Percentiles rank a stretch among this genome's conserved stretches.
These are phyloP conservation scores for Acanthosepion lycidas DNA, from an alignment of 2,888 invertebrate species.

Conservation along the genomic window DNA sequence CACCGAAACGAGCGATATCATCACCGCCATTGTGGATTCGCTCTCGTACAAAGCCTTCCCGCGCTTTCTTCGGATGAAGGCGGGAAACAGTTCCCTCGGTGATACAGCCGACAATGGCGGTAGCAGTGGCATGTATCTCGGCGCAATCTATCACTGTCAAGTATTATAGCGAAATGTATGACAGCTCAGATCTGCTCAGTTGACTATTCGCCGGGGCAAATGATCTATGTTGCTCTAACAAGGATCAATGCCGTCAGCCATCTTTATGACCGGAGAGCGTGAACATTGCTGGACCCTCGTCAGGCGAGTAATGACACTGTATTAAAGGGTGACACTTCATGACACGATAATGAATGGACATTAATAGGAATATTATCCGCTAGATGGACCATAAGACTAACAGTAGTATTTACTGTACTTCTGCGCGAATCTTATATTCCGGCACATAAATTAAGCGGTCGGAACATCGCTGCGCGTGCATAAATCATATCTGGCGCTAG, in stretches of 20 bases:
- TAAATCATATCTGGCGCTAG: background rate
- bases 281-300: background rate
- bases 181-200: background rate
- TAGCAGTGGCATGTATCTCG: slow-evolving; percentile 17
- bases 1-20: no score
- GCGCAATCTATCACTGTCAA: slow-evolving; percentile 9
- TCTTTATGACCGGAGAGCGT: background rate
- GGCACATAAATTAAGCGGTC: background rate
- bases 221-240: background rate
- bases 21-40: no score
- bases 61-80: background rate
- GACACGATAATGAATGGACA: slow-evolving; percentile 22
- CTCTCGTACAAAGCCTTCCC: background rate
- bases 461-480: background rate
- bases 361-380: slow-evolving; percentile 33
- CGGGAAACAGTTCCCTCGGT: background rate
- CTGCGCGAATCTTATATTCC: background rate
- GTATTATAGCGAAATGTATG: slow-evolving; percentile 20
- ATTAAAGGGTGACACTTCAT: background rate
- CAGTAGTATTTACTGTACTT: background rate
- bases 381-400: slow-evolving; percentile 10
- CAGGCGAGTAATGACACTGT: slow-evolving; percentile 12
- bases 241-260: background rate
- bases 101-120: background rate
- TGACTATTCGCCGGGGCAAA: background rate